Base-by-base conservation (phyloP, 2,797 vertebrate species). In the Characodon lateralis region DNA sequence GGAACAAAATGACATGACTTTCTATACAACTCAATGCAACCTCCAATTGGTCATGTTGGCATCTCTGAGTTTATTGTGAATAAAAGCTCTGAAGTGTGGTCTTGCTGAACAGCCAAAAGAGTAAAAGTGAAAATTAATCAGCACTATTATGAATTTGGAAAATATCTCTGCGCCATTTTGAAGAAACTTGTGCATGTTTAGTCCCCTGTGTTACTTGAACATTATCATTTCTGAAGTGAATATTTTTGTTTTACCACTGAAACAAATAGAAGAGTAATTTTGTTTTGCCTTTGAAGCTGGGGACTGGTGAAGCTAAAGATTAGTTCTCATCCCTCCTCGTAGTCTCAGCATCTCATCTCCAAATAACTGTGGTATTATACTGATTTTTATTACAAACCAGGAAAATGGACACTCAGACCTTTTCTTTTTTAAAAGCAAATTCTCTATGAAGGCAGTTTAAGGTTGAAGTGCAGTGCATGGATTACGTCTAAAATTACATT, bases 381-480 rank as follows among this genome's bases (percentile, higher is more conserved):
- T 22, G 51, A 41, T 58, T 58, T 35, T 86, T 41, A 63, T 79
- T 76, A 58, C 51, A 6, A 46, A 68, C 68, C 65, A 74, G 39
- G 41, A 13, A 51, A 69, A 66, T 41, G 20, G 18, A 22, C 31
- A 41, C 26, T 59, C 5, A 2, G 13, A 5, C n/a, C 10, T 53
- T 20, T 53, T 53, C 51, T 1, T 53, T 53, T 53, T 6, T 20
- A 53, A 53, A 53, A 53, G 18, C 20, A 53, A 1, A 20, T 53
- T 46, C 7, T 46, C 43, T 8, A 46, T 46, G 10, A 46, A 46
- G 35, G 35, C 12, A 51, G 50, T 51, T 53, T 20, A 53, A 18
- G 13, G 13, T 51, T 3, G 50, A 53, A 53, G 51, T 53, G 18
- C 16, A 5, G 6, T 53, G 51, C 51, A 53, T 3, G 6, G 4